Base-by-base conservation (phyloP, 2,888 invertebrate species). In the Idaea straminata region DNA sequence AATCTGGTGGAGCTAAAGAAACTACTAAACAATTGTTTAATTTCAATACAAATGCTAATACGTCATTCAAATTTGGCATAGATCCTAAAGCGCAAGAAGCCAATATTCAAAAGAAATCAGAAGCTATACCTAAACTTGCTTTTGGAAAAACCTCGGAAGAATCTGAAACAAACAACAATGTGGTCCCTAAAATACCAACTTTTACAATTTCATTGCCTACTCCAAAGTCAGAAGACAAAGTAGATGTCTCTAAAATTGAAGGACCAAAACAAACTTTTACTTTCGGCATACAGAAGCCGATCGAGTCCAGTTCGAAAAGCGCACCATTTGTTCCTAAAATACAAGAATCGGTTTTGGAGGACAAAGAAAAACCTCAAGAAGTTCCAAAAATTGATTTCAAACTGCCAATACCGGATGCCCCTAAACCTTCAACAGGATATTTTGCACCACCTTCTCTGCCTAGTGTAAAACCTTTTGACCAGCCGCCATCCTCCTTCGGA, bases 61-160 rank as follows among this genome's bases (percentile, higher is more conserved):
- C 65, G 35, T 69, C 80, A 34, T 90, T 90, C 70, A 89, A 89
- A 77, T 91, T 90, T 74, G 89, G 91, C 1, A 86, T 88, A 66
- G 82, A 87, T 72, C 81, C 81, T 0, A 80, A 82, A 67, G 69
- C 69, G 5, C 80, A 85, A 71, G 79, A 80, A 69, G 69, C 70
- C 58, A 77, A 70, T 13, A 69, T 76, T 16, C 65, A 72, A n/a
- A 78, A 78, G 61, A 70, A 69, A 25, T 57, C 70, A 0, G 80
- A 77, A 57, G 62, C 67, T 7, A 67, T 67, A 35, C 35, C 72
- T 35, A 69, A 69, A 61, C 25, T 68, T 35, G 69, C 67, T 13
- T 66, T 70, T 5, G 59, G 59, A 34, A 68, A 64, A 61, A 80
- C 77, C 72, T 58, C 67, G 25, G 79, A 82, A 68, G 79, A 83